Evolutionary conservation across 2,797 vertebrate genomes (phyloP).

Genomic region (Lacerta bilineata): DNA sequence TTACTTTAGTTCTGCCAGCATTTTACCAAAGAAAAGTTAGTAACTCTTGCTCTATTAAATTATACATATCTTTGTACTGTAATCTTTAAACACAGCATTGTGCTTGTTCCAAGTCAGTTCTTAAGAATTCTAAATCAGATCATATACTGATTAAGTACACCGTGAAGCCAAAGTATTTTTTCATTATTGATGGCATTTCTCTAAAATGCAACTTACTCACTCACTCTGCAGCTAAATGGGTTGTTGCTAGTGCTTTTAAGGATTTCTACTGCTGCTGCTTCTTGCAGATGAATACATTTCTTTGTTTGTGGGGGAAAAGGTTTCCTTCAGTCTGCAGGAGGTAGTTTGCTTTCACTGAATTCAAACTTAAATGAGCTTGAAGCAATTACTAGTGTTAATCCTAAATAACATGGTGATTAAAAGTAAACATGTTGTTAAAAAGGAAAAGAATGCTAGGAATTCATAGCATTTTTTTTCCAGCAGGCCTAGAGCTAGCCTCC

Average conservation of each 20-base stretch:
- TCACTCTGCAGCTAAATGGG: neutral
- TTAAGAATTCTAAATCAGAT: constrained; percentile 29
- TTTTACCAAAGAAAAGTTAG: neutral
- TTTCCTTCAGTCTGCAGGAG: constrained; percentile 72
- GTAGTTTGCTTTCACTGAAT: constrained; percentile 87
- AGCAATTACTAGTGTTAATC: constrained; percentile 89
- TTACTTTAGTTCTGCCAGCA: neutral
- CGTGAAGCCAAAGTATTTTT: constrained; percentile 45
- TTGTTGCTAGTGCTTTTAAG: neutral
- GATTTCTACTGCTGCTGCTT: constrained; percentile 53
- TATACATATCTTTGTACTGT: neutral
- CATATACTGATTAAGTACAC: constrained; percentile 57
- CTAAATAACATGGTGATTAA: constrained; percentile 86
- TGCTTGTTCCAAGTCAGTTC: neutral
- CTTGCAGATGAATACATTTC: constrained; percentile 60
- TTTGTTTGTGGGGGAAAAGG: constrained; percentile 23
- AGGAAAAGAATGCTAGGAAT: constrained; percentile 90
- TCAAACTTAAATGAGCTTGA: constrained; percentile 87
- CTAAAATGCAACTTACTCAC: constrained; percentile 58
- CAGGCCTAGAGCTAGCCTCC: constrained; percentile 72
- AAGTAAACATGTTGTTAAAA: constrained; percentile 88
- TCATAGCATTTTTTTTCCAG: constrained; percentile 87
- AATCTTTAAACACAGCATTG: neutral
- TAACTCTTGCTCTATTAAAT: neutral
- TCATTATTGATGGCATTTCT: constrained; percentile 50